A percentile compares a stretch with the other conserved stretches of the same genome.
Evolutionary conservation across 2,113 vertebrate species (phyloP).

Genomic region (Ascaphus truei): DNA sequence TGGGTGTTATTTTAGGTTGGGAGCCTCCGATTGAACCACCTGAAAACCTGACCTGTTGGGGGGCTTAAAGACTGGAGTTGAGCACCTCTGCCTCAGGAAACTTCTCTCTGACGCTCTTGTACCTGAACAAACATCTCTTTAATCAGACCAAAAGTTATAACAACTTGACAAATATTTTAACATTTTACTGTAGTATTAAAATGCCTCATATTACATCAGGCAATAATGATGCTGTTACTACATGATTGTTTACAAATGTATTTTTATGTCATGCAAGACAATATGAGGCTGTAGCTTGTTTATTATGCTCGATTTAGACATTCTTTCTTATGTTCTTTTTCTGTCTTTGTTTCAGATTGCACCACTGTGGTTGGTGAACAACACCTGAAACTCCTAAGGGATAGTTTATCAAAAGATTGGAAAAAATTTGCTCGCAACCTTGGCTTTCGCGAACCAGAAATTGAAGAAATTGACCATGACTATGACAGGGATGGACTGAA

Average conservation of each 20-base stretch:
- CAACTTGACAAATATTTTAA: too few species aligned
- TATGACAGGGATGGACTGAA: conserved; percentile 78
- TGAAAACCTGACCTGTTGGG: too few species aligned
- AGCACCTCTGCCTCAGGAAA: too few species aligned
- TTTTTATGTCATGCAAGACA: background rate
- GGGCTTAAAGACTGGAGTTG: too few species aligned
- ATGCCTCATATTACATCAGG: too few species aligned
- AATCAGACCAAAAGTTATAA: too few species aligned
- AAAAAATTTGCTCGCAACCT: conserved; percentile 79
- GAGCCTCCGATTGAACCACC: too few species aligned
- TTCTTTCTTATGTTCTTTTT: background rate
- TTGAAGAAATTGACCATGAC: conserved; percentile 88
- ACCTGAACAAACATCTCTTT: too few species aligned
- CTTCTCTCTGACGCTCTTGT: too few species aligned
- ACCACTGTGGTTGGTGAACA: conserved; percentile 51
- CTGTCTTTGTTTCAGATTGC: conserved; percentile 56
- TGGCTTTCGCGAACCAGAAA: conserved; percentile 69
- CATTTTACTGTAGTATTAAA: too few species aligned
- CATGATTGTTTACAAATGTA: background rate
- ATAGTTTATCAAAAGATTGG: conserved; percentile 80
- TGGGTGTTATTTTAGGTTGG: too few species aligned
- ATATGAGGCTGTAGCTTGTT: background rate
- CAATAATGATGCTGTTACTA: too few species aligned
- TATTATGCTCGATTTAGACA: background rate
- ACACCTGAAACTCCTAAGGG: conserved; percentile 78